Conservation (phyloP, 1,140 invertebrate genomes). For the Drosophila yakuba region DNA sequence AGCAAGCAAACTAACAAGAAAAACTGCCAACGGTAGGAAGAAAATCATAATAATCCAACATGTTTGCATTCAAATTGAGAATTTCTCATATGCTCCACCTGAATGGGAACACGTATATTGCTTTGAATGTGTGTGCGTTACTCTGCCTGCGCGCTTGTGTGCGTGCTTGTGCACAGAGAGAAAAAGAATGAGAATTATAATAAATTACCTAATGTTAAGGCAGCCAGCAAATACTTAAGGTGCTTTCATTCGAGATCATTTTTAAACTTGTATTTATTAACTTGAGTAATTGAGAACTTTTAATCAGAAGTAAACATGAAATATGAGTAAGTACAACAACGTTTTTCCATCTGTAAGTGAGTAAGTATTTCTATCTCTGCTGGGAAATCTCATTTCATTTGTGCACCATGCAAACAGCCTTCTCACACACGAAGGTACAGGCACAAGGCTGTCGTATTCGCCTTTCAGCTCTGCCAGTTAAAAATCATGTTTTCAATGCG, state of each 20-base stretch:
- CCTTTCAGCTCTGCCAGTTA: slow-evolving; percentile 72
- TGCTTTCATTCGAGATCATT: not conserved
- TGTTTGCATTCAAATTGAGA: slow-evolving; percentile 83
- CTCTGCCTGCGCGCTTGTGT: not conserved
- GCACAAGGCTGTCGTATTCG: slow-evolving; percentile 33
- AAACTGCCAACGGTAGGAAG: slow-evolving; percentile 68
- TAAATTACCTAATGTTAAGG: too few species aligned
- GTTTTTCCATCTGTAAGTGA: slow-evolving; percentile 19
- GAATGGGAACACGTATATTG: slow-evolving; percentile 29
- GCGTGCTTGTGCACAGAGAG: slow-evolving; percentile 4
- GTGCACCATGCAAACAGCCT: slow-evolving; percentile 54
- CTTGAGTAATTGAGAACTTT: not conserved
- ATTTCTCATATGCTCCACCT: slow-evolving; percentile 61
- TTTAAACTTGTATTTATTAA: not conserved
- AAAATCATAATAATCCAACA: slow-evolving; percentile 82
- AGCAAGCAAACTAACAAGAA: slow-evolving; percentile 50
- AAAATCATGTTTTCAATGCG: slow-evolving; percentile 78
- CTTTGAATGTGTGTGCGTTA: slow-evolving; percentile 14
- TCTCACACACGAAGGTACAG: not conserved
- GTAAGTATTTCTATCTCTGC: slow-evolving; percentile 56
- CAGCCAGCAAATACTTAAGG: too few species aligned
- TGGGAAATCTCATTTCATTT: slow-evolving; percentile 80
- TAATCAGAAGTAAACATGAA: not conserved
- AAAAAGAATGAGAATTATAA: not conserved
- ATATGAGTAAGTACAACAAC: too few species aligned